Evolutionary conservation across 2,797 vertebrate genomes (phyloP), one percentile per base, ranked within the genome.

Genomic region (Phalloptychus januarius): DNA sequence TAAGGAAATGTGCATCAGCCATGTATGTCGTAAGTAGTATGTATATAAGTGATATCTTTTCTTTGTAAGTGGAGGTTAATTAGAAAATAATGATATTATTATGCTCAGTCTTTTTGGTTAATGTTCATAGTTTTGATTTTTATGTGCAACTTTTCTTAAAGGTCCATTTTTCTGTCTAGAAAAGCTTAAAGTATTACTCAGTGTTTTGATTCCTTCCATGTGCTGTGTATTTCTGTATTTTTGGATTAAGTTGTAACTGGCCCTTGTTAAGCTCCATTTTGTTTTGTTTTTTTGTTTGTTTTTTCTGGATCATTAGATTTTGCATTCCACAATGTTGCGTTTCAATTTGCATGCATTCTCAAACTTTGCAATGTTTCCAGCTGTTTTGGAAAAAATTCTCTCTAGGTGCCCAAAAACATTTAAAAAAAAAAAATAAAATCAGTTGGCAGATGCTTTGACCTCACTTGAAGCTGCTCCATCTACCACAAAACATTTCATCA

Each of bases 131-230:
- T 40, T 38, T 28, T 8, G 11, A 38, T 61, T 38, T 65, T 23
- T 65, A 65, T 65, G 8, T 38, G 20, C 33, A 56, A 12, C 3
- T 78, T 91, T 81, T 87, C 79, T 74, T 65, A 75, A 70, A 81
- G 84, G 71, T 23, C 40, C 23, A 76, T 85, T 74, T 80, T 79
- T 82, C 89, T 74, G 76, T 81, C 79, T 79, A 74, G 75, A 88
- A 79, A 91, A 89, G 87, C 73, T 89, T 82, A 85, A 84, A 81
- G 73, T 82, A 61, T 89, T 86, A 71, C 83, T 90, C 79, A 88
- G 31, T 44, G 67, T 71, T 71, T 71, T n/a, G 76, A 80, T 91
- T 87, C 81, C 86, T 85, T 11, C 71, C 54, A 58, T 76, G 58
- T 77, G 16, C 48, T 28, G 13, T 65, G 65, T 72, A 63, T 71